Evolutionary conservation across 2,797 vertebrate species (phyloP).

Genomic region (Rhinatrema bivittatum): DNA sequence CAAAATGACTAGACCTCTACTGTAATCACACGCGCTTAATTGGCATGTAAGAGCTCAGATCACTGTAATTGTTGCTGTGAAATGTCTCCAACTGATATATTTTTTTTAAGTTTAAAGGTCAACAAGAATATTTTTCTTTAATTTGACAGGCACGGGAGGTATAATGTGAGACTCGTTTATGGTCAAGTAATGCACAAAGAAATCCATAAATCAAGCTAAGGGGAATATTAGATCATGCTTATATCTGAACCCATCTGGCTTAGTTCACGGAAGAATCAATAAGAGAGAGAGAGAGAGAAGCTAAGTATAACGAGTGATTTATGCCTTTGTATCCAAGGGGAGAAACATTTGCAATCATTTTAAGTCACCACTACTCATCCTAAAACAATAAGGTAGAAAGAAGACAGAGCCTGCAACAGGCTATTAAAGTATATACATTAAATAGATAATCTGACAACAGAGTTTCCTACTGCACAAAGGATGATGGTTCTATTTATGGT

Average conservation of each 20-base stretch:
- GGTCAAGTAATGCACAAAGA: slow-evolving; percentile 57
- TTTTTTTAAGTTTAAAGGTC: slow-evolving; percentile 56
- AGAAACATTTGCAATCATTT: slow-evolving; percentile 42
- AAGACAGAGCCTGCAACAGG: slow-evolving; percentile 1
- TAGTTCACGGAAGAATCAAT: slow-evolving; percentile 54
- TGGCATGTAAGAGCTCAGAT: slow-evolving; percentile 40
- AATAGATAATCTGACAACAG: slow-evolving; percentile 9
- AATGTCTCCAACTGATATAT: slow-evolving; percentile 32
- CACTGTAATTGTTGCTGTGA: slow-evolving; percentile 36
- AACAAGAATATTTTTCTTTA: slow-evolving; percentile 61
- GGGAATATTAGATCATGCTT: slow-evolving; percentile 57
- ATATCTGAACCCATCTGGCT: slow-evolving; percentile 52
- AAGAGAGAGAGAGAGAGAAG: slow-evolving; percentile 40
- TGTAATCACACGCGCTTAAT: slow-evolving; percentile 52
- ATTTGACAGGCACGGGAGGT: slow-evolving; percentile 59
- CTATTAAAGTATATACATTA: slow-evolving; percentile 1
- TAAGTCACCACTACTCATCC: slow-evolving; percentile 27
- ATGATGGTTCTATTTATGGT: neutral
- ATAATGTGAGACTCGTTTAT: slow-evolving; percentile 51
- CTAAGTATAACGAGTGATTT: slow-evolving; percentile 44
- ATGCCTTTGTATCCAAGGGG: slow-evolving; percentile 31
- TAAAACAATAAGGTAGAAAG: slow-evolving; percentile 30
- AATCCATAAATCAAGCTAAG: slow-evolving; percentile 64
- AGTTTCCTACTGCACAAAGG: slow-evolving; percentile 6
- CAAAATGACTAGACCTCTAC: slow-evolving; percentile 37